A percentile compares a stretch with the other conserved stretches of the same genome.
Conservation (phyloP, 1,140 invertebrate genomes). For the Asobara japonica region DNA sequence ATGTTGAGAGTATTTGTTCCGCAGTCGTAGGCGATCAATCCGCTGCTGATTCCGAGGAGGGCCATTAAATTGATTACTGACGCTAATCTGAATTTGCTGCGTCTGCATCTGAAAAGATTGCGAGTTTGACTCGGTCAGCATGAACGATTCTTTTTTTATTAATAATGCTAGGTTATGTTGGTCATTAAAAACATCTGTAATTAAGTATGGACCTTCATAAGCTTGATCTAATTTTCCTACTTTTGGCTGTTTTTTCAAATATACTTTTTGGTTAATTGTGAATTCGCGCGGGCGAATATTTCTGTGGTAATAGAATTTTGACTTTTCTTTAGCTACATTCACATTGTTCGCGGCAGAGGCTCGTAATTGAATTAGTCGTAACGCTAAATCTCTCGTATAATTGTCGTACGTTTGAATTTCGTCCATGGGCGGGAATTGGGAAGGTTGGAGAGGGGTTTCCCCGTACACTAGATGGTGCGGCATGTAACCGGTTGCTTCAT, state of each 20-base stretch:
- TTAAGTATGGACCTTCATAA: background rate
- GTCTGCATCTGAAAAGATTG: background rate
- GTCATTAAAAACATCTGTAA: background rate
- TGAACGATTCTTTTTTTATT: background rate
- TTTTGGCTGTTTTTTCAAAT: slow-evolving; percentile 27
- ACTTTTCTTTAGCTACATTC: slow-evolving; percentile 43
- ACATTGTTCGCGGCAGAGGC: slow-evolving; percentile 44
- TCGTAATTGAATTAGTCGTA: slow-evolving; percentile 32
- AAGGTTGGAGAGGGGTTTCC: slow-evolving; percentile 12
- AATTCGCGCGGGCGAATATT: slow-evolving; percentile 35
- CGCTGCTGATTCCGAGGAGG: background rate
- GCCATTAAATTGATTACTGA: too few relatives aligned
- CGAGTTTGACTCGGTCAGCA: background rate
- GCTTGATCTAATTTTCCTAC: background rate
- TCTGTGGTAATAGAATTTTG: slow-evolving; percentile 49
- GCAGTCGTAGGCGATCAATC: background rate
- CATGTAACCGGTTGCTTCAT: slow-evolving; percentile 18
- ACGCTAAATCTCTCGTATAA: background rate
- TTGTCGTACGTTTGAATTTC: slow-evolving; percentile 20
- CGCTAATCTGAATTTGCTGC: background rate
- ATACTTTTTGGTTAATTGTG: slow-evolving; percentile 38
- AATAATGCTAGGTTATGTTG: background rate
- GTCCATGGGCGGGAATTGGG: background rate
- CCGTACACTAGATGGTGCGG: slow-evolving; percentile 27
- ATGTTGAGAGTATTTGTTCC: background rate